Base-by-base conservation (phyloP, 2,888 invertebrate species). In the Eristalis intricaria region DNA sequence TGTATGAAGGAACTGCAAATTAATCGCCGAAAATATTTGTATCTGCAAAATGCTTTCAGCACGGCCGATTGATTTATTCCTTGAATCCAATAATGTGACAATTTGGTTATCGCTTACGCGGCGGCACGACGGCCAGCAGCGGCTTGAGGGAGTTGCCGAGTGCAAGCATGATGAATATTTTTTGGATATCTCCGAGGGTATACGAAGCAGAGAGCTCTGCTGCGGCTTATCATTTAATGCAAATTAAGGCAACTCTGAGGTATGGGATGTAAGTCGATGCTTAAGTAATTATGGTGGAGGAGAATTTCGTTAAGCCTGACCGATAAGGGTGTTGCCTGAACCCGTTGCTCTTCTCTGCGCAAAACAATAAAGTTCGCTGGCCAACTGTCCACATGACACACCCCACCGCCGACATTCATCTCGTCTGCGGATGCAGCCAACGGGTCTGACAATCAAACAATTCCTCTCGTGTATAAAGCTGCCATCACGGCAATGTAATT, bases 21-120 rank as follows among this genome's bases (percentile, higher is more conserved):
- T 87, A 87, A 87, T 84, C 84, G 79, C 58, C 79, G 50, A 80
- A 86, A 84, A 87, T 84, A 84, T 87, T 83, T 87, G 87, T 84
- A 87, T 87, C 79, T 84, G 84, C 87, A 84, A 87, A 84, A 87
- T 87, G 87, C 87, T 87, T 87, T 87, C 87, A 87, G 87, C 83
- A 73, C 84, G 84, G 84, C 84, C 87, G 76, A 87, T 87, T 87
- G 87, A 84, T 84, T 87, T 87, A 84, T 87, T 80, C 66, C 79
- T 64, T 76, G 79, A 84, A 83, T 83, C 86, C 83, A 79, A 75
- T 87, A 87, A 87, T 83, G 86, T 87, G 86, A 87, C 86, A 87
- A 87, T 87, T 78, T 87, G 70, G 83, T 83, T 87, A 87, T 87
- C 86, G 83, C 66, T n/a, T 79, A 68, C 56, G 32, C 43, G 32